These are phyloP conservation scores for Stegodyphus dumicola DNA, from an alignment of 1,140 invertebrate genomes.

Conservation along the genomic window DNA sequence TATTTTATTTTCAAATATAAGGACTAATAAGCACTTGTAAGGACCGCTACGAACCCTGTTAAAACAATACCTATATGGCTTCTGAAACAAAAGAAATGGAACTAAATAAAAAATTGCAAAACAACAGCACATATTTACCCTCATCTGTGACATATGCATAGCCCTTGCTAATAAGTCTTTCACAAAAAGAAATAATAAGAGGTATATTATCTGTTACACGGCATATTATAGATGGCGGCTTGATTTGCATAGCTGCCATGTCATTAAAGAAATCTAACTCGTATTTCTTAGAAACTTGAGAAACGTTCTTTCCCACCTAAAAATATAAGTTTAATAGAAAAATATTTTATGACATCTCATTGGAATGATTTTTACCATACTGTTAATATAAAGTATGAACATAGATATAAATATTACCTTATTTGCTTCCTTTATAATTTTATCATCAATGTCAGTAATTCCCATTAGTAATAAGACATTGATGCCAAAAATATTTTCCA, in stretches of 20 bases:
- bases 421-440: slow-evolving; percentile 84
- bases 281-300: slow-evolving; percentile 76
- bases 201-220: slow-evolving; percentile 85
- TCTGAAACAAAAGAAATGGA: neutral
- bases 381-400: neutral
- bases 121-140: slow-evolving; percentile 30
- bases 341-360: neutral
- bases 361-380: too few species aligned
- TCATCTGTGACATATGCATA: slow-evolving; percentile 75
- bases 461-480: slow-evolving; percentile 84
- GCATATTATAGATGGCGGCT: slow-evolving; percentile 76
- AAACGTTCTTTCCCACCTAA: slow-evolving; percentile 69
- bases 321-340: slow-evolving; percentile 49
- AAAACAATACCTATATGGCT: neutral
- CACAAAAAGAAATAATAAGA: slow-evolving; percentile 81
- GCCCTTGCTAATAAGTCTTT: slow-evolving; percentile 75
- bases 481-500: slow-evolving; percentile 81
- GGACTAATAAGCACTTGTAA: too few species aligned
- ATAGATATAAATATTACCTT: slow-evolving; percentile 66
- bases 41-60: too few species aligned
- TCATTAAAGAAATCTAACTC: slow-evolving; percentile 88
- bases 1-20: neutral
- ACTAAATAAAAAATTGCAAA: neutral
- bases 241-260: slow-evolving; percentile 78
- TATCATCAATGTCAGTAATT: slow-evolving; percentile 95